Evolutionary conservation across 2,888 invertebrate species (phyloP), one percentile per base, ranked within the genome.

Genomic region (Hyposoter dolosus): DNA sequence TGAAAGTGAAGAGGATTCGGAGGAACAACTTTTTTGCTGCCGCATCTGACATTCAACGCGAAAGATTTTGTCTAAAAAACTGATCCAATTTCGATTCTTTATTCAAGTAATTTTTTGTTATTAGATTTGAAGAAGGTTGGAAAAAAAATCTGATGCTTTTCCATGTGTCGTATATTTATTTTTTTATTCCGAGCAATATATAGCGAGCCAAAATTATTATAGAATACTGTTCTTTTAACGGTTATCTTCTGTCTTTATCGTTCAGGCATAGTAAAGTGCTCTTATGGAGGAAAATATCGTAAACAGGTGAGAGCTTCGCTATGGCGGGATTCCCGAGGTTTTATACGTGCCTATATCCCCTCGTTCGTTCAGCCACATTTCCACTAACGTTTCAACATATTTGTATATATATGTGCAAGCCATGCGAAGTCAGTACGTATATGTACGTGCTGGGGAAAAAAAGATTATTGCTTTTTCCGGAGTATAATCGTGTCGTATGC

Each of bases 401-500:
- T 45, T 28, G 9, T 17, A 28, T 69, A 32, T 35, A 78, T 53
- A 32, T 65, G 23, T 43, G 28, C 45, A 47, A 3, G n/a, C 60
- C 28, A 79, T 60, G 69, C 28, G 9, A 12, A 10, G 3, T 47
- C 32, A 45, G 40, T 40, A 9, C 7, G 9, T 68, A 56, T 78
- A 77, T n/a, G 6, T 28, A 12, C n/a, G 32, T 6, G 32, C n/a
- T n/a, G 10, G 28, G 56, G 65, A 84, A 81, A 71, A 28, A 50
- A 77, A 74, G 72, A 79, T 76, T 65, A 77, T 66, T 45, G 45
- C 40, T 68, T 60, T 74, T 80, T 69, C 53, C 63, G 45, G 68
- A 74, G 76, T 66, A 40, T 53, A 77, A 80, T 68, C 53, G 50
- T 77, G 81, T 83, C 63, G 78, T 53, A 68, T 68, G 75, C 32